phyloP scores from a whole-genome alignment of 1,140 invertebrate genomes.

The Capitella teleta region DNA sequence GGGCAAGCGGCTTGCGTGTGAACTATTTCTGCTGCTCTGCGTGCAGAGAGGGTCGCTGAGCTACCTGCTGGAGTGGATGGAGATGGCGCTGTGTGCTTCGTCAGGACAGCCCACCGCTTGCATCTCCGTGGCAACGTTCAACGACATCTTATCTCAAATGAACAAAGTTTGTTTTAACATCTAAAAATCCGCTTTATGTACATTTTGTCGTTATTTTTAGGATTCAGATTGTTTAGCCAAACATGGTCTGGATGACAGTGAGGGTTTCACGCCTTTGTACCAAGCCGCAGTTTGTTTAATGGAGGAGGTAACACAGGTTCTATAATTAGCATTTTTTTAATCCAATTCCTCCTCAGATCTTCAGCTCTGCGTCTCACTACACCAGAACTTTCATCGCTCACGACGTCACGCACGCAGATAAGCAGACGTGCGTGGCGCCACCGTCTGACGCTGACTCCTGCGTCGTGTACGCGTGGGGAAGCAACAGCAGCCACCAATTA shows the following conservation, averaged over 20 bases:
- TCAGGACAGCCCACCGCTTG: conserved; percentile 10
- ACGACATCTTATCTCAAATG: conserved; percentile 15
- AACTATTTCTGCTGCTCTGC: conserved; percentile 50
- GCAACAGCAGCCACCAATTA: conserved; percentile 56
- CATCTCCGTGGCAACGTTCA: conserved; percentile 17
- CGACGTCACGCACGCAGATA: too few relatives aligned
- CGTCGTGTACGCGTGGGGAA: conserved; percentile 58
- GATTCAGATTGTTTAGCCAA: too few relatives aligned
- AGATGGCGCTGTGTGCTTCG: conserved; percentile 46
- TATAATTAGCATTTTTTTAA: not conserved
- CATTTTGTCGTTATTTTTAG: too few relatives aligned
- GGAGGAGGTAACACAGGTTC: conserved; percentile 41
- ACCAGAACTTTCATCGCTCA: too few relatives aligned
- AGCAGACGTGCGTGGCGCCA: too few relatives aligned
- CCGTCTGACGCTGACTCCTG: too few relatives aligned
- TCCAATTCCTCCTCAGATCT: too few relatives aligned
- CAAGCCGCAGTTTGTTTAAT: conserved; percentile 48
- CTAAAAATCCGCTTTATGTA: too few relatives aligned
- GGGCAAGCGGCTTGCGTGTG: conserved; percentile 46
- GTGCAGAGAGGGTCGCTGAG: conserved; percentile 53
- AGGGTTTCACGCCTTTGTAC: conserved; percentile 41
- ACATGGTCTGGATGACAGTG: too few relatives aligned
- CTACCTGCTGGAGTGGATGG: conserved; percentile 55
- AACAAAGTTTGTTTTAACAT: conserved; percentile 11
- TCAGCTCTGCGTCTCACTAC: too few relatives aligned